A percentile compares a stretch with the other conserved stretches of the same genome.
Evolutionary conservation across 2,888 invertebrate species (phyloP).

Genomic region (Iselma pallidipennis): DNA sequence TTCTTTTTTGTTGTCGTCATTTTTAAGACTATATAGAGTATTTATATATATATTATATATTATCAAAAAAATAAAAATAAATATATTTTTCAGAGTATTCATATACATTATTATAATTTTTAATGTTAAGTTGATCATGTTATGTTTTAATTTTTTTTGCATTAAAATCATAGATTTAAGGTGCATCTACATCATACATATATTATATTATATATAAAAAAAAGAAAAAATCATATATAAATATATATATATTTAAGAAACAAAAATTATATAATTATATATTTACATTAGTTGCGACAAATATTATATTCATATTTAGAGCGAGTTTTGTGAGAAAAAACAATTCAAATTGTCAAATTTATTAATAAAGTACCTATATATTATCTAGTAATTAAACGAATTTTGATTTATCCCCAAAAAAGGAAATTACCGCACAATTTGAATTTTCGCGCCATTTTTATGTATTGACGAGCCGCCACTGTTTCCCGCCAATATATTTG

Average conservation of each 20-base stretch:
- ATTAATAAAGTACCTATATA: slow-evolving; percentile 30
- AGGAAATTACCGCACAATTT: no score
- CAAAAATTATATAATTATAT: slow-evolving; percentile 26
- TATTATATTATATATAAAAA: not conserved
- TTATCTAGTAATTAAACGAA: slow-evolving; percentile 11
- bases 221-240: not conserved
- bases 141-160: slow-evolving; percentile 32
- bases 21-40: slow-evolving; percentile 41
- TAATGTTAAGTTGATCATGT: slow-evolving; percentile 43
- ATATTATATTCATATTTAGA: slow-evolving; percentile 16
- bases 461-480: not conserved
- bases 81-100: slow-evolving; percentile 54
- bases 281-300: slow-evolving; percentile 27
- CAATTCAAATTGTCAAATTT: slow-evolving; percentile 29
- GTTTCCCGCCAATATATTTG: not conserved
- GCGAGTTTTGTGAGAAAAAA: slow-evolving; percentile 19
- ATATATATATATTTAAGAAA: slow-evolving; percentile 19
- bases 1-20: slow-evolving; percentile 23
- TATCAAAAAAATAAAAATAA: no score
- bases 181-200: not conserved
- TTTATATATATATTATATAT: slow-evolving; percentile 45
- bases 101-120: slow-evolving; percentile 49
- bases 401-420: no score
- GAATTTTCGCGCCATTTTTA: no score
- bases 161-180: not conserved